Percentiles rank a stretch among this genome's conserved stretches.
phyloP scores from a whole-genome alignment of 1,140 invertebrate species.

The Apocrypta bakeri region DNA sequence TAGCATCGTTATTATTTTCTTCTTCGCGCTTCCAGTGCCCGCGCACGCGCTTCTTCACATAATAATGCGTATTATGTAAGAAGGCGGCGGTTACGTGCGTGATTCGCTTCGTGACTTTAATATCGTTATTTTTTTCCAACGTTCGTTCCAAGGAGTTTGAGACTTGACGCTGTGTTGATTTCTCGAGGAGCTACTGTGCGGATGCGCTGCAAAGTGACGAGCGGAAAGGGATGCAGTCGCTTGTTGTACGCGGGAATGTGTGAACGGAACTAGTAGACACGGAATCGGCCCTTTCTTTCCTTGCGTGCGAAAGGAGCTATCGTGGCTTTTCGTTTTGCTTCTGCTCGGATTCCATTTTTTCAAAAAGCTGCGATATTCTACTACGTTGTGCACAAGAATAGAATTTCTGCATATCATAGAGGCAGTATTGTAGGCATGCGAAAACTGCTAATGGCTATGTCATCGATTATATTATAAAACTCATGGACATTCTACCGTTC shows the following conservation, averaged over 20 bases:
- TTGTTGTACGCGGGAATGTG: constrained; percentile 20
- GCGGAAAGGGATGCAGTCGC: not conserved
- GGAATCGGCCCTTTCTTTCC: not conserved
- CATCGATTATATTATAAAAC: no score
- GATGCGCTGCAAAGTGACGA: constrained; percentile 6
- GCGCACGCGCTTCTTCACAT: not conserved
- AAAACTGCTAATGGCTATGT: no score
- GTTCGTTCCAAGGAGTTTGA: not conserved
- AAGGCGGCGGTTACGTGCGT: constrained; percentile 15
- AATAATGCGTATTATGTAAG: constrained; percentile 32
- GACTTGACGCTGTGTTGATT: not conserved
- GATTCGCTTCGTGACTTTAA: constrained; percentile 44
- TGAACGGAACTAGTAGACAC: constrained; percentile 36
- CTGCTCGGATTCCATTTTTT: not conserved
- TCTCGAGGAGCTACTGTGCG: not conserved
- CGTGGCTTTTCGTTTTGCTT: not conserved
- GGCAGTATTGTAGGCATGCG: no score
- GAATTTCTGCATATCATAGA: no score
- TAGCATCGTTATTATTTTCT: not conserved
- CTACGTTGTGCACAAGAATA: no score
- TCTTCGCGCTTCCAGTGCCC: constrained; percentile 2
- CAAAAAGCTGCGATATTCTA: no score
- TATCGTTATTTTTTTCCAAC: constrained; percentile 25
- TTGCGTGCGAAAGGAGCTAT: not conserved
- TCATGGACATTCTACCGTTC: no score